phyloP scores from a whole-genome alignment of 2,888 invertebrate species.

The Sinhomidia bicolor region DNA sequence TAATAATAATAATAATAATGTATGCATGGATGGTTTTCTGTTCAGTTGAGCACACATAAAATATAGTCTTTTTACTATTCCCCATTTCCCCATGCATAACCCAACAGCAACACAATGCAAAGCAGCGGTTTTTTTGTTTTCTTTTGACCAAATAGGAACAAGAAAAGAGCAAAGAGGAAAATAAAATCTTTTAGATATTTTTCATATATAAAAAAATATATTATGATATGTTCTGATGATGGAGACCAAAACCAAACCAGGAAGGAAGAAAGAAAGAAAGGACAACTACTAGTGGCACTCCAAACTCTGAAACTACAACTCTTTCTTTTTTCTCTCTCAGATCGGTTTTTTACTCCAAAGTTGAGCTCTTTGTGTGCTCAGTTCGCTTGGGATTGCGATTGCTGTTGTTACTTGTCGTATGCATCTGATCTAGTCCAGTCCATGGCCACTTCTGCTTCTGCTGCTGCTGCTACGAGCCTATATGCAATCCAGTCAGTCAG shows the following conservation, averaged over 20 bases:
- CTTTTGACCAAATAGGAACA: background rate
- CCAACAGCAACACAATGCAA: background rate
- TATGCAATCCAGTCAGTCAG: background rate
- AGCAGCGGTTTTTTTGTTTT: background rate
- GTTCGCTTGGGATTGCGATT: constrained; percentile 24
- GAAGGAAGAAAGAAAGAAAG: constrained; percentile 14
- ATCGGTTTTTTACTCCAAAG: constrained; percentile 31
- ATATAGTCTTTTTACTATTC: constrained; percentile 33
- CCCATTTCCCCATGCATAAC: background rate
- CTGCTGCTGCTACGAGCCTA: background rate
- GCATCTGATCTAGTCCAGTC: too few species aligned
- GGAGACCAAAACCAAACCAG: constrained; percentile 3
- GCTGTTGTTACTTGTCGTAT: background rate
- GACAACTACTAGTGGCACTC: constrained; percentile 37
- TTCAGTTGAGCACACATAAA: constrained; percentile 32
- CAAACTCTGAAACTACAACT: constrained; percentile 1
- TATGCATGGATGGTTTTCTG: constrained; percentile 47
- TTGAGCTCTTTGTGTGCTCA: constrained; percentile 38
- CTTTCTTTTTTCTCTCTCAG: background rate
- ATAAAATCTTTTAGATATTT: constrained; percentile 20
- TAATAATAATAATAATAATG: constrained; percentile 45
- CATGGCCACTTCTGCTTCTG: background rate
- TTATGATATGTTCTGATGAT: constrained; percentile 17
- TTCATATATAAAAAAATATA: background rate
- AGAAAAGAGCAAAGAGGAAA: background rate